Percentiles rank a stretch among this genome's conserved stretches.
Evolutionary conservation across 2,888 invertebrate genomes (phyloP).

Genomic region (Morpho achilles): DNA sequence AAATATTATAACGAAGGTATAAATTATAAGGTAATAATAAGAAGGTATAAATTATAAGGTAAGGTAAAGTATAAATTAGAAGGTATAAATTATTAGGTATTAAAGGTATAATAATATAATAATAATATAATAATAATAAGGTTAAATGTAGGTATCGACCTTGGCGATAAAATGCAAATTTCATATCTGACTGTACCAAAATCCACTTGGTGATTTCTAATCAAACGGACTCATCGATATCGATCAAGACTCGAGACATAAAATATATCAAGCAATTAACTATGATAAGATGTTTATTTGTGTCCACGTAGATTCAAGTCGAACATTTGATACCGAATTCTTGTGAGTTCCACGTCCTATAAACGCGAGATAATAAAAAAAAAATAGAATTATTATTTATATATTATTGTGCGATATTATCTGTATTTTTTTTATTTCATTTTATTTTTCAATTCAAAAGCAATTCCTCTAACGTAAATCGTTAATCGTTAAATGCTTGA

Average conservation of each 20-base stretch:
- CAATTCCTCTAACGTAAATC: neutral
- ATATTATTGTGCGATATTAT: constrained; percentile 12
- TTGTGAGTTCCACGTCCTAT: constrained; percentile 39
- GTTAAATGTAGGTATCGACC: neutral
- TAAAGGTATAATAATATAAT: too few relatives aligned
- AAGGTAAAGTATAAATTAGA: too few relatives aligned
- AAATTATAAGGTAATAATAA: too few relatives aligned
- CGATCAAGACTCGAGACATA: constrained; percentile 33
- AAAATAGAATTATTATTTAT: neutral
- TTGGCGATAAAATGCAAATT: constrained; percentile 10
- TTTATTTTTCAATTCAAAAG: constrained; percentile 6
- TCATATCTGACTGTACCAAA: constrained; percentile 1
- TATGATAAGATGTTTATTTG: constrained; percentile 45
- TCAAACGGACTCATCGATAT: constrained; percentile 24
- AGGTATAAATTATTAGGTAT: too few relatives aligned
- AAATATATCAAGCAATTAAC: constrained; percentile 23
- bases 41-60: too few relatives aligned
- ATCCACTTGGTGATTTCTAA: constrained; percentile 19
- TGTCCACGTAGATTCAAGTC: constrained; percentile 26
- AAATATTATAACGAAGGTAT: neutral
- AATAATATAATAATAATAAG: too few relatives aligned
- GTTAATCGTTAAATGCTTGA: too few relatives aligned
- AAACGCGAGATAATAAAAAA: neutral
- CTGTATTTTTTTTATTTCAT: constrained; percentile 11
- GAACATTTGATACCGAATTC: constrained; percentile 52